Evolutionary conservation across 2,888 invertebrate genomes (phyloP), one percentile per base, ranked within the genome.

Genomic region (Lochmaea crataegi): DNA sequence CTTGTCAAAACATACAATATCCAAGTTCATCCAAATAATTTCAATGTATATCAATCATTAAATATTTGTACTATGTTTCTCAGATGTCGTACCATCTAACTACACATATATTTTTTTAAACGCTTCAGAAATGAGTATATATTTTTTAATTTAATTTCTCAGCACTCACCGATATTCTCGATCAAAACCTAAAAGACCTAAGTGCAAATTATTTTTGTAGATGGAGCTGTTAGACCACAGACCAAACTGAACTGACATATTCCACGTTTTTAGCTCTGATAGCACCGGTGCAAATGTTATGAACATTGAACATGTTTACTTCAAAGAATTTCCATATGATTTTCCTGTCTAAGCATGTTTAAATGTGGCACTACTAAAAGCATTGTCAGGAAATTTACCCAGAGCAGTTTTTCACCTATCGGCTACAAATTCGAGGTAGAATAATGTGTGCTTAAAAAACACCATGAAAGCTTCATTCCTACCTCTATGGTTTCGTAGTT

Each of bases 81-180:
- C 0, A 48, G 6, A 12, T 7, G 10, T 38, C 42, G 5, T 45
- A 22, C 7, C 11, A 63, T 9, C 26, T 57, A 64, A 26, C 22
- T 57, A 11, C 16, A 22, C 7, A 12, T 10, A 64, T 70, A 70
- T 70, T 70, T 70, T 65, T 63, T 4, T 11, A 57, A 45, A 32
- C 6, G 9, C 7, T 48, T 45, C 12, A 11, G 7, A 7, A 57
- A 51, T 56, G 38, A 53, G 4, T 18, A 53, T 53, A 6, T 48
- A 41, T 70, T 70, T 61, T 16, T 10, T 57, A 70, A 70, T 16
- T 26, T 45, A 10, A 10, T 16, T n/a, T 56, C n/a, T 42, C 9
- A 42, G 56, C 70, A 70, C 70, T 65, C 64, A 70, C 64, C 70
- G 70, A 65, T 14, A 12, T n/a, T 56, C 45, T 65, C 26, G 41